Base-by-base conservation (phyloP, 2,797 vertebrate genomes). In the Dallia pectoralis region DNA sequence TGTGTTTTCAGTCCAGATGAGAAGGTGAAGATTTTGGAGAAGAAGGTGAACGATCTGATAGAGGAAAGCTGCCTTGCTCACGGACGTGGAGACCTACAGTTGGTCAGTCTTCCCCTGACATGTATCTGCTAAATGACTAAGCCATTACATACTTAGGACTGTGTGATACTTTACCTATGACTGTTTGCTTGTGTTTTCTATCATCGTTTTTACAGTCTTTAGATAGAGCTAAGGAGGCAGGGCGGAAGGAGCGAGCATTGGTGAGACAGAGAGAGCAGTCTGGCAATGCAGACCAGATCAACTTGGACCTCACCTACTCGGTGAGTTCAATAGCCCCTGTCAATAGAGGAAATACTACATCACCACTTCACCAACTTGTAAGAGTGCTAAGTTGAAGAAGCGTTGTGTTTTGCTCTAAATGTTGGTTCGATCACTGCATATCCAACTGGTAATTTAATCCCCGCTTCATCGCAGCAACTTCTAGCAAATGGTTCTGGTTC, bases 61-160 rank as follows among this genome's bases (percentile, higher is more conserved):
- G 95, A 97, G 87, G 97, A 99, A 91, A 99, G 98, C 90, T 98
- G 96, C 87, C 86, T 97, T 86, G 96, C 96, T 16, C 95, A 95
- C 75, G 95, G 95, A 82, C 87, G 74, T 67, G 97, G 96, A 79
- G 93, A 95, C 80, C 85, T 95, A 75, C 97, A 97, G 78, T 87
- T 94, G 95, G 97, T 99, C 87, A 87, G 93, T 83, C n/a, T 48
- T 2, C 51, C 51, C 7, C 51, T 53, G 51, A 19, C 16, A 8
- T n/a, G 2, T 53, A 53, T 22, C 51, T 22, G 22, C 51, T 18
- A 16, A 29, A 64, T 33, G 29, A 32, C 16, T 22, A 8, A 53
- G 51, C 19, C 51, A 9, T 22, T 9, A 7, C 47, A 51, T 9
- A 49, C 44, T 22, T 30, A 51, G 22, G 47, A 7, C 19, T 16